Base-by-base conservation (phyloP, 2,888 invertebrate genomes). In the Belgica antarctica region DNA sequence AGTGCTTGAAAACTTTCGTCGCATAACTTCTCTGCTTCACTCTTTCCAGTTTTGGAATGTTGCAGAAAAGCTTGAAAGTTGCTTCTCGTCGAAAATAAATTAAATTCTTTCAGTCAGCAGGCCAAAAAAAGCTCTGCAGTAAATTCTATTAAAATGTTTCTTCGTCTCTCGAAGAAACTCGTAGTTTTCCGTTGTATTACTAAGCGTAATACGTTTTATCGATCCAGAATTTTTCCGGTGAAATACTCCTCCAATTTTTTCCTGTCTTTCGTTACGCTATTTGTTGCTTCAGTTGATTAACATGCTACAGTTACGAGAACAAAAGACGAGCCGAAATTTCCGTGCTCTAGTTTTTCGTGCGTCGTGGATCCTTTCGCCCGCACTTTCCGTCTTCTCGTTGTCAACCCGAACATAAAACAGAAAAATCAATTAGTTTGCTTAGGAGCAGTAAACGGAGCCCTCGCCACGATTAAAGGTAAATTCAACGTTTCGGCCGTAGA, bases 371-470 rank as follows among this genome's bases (percentile, higher is more conserved):
- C 15, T 15, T 41, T 41, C 12, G 12, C 41, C 15, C n/a, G 41
- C 41, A n/a, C 8, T 17, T 22, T 22, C 10, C 34, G 7, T 34
- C 10, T 34, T 10, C 34, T 34, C 10, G 34, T 8, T 7, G 8
- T 34, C 52, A 2, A 47, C 5, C 52, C 22, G 7, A 3, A 52
- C 22, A 19, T 24, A 15, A 24, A 52, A 52, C 10, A 24, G 19
- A 52, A 52, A 52, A 52, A 52, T 52, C 52, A 52, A 52, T 52
- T 52, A 52, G 52, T 52, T 52, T 22, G 52, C 17, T 22, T 15
- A 46, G 46, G 46, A 46, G 12, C 46, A 12, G 19, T 52, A 24
- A 52, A 52, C 52, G 4, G 31, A 31, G 31, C 31, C 31, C 10
- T 31, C 10, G 31, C 4, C 31, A 31, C 31, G 31, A 31, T 10